Conservation (phyloP, 1,140 invertebrate genomes). For the Phymastichus coffea region DNA sequence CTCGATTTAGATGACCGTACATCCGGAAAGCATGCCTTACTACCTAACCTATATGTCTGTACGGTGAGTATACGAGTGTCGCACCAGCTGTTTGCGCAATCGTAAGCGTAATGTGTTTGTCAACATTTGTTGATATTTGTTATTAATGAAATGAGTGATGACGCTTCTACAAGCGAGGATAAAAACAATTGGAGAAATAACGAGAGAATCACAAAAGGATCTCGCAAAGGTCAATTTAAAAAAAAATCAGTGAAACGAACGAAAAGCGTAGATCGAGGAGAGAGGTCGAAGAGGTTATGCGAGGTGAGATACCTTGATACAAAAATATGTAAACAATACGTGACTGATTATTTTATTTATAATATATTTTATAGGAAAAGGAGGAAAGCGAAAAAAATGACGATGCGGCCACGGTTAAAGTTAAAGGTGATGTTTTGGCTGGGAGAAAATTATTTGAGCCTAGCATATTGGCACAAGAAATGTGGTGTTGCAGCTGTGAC, state of each 20-base stretch:
- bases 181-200: not conserved
- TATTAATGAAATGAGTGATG: too few relatives aligned
- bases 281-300: not conserved
- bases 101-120: too few relatives aligned
- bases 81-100: too few relatives aligned
- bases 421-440: not conserved
- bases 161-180: not conserved
- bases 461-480: not conserved
- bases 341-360: not conserved
- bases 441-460: not conserved
- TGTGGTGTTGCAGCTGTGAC: not conserved
- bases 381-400: too few relatives aligned
- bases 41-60: too few relatives aligned
- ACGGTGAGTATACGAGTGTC: too few relatives aligned
- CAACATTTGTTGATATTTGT: too few relatives aligned
- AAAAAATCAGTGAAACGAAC: not conserved
- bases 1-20: too few relatives aligned
- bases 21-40: too few relatives aligned
- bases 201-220: not conserved
- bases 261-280: not conserved
- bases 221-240: not conserved
- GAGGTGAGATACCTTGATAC: not conserved
- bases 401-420: not conserved
- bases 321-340: not conserved
- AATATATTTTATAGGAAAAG: too few relatives aligned